Conservation (phyloP, 2,113 vertebrate species). For the Dasyornis broadbenti region DNA sequence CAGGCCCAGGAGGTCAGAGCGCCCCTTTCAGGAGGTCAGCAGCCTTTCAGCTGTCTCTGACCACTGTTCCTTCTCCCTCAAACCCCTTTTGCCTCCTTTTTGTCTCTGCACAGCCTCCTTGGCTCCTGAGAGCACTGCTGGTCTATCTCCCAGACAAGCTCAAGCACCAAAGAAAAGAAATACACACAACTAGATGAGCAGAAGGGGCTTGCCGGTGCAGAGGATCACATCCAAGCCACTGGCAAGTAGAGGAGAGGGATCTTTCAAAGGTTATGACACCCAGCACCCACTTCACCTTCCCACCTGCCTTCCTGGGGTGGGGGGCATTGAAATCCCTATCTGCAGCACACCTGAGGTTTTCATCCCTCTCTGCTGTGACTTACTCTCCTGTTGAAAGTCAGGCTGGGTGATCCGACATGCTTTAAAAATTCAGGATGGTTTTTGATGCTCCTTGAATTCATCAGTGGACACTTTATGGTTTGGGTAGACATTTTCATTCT, state of each 20-base stretch:
- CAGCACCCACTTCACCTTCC: neutral
- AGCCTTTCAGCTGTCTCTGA: neutral
- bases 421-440: neutral
- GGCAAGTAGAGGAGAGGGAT: neutral
- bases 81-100: neutral
- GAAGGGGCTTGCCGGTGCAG: rapidly evolving
- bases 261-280: neutral
- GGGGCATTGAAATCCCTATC: neutral
- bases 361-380: neutral
- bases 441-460: neutral
- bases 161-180: neutral
- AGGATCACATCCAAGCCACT: neutral
- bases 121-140: rapidly evolving
- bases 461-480: neutral
- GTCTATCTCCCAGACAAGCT: neutral
- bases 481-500: neutral
- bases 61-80: neutral
- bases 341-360: neutral
- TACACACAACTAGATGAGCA: neutral
- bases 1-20: neutral
- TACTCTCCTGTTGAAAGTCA: neutral
- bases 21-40: neutral
- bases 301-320: neutral
- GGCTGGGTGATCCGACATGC: neutral
- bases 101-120: neutral